phyloP scores from a whole-genome alignment of 1,140 invertebrate species.

The Dinoponera quadriceps region DNA sequence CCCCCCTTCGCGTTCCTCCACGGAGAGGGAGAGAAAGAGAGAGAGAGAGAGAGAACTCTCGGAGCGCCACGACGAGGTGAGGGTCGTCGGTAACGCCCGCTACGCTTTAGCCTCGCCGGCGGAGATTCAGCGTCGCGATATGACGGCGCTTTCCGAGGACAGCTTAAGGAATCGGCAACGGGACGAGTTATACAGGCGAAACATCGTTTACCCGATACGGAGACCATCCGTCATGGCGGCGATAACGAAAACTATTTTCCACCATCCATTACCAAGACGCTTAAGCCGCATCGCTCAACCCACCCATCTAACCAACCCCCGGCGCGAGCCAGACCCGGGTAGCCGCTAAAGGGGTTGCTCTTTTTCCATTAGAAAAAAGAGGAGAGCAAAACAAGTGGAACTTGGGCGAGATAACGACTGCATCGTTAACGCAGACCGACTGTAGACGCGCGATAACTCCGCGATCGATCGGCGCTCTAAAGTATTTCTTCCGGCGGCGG shows the following conservation, averaged over 20 bases:
- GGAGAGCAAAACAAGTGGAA: background rate
- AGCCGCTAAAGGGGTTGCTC: constrained; percentile 29
- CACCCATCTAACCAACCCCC: background rate
- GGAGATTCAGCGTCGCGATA: constrained; percentile 58
- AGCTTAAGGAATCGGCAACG: constrained; percentile 56
- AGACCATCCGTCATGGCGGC: constrained; percentile 51
- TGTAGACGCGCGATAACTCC: constrained; percentile 53
- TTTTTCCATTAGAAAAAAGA: constrained; percentile 47
- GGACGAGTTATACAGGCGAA: constrained; percentile 42
- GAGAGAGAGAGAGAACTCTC: constrained; percentile 7
- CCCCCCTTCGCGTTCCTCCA: constrained; percentile 36
- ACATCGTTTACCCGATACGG: constrained; percentile 56
- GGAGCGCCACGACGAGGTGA: no score
- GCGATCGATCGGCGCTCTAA: constrained; percentile 47
- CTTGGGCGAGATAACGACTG: constrained; percentile 46
- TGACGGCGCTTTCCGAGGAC: constrained; percentile 48
- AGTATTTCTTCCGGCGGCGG: constrained; percentile 41
- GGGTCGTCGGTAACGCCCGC: constrained; percentile 13
- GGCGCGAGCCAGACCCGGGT: background rate
- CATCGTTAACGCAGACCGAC: constrained; percentile 41
- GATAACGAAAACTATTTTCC: constrained; percentile 60
- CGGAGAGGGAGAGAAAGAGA: background rate
- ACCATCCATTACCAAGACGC: constrained; percentile 60
- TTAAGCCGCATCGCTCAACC: constrained; percentile 51
- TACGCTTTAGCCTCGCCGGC: constrained; percentile 40